Conservation (phyloP, 2,113 vertebrate genomes). For the Anseranas semipalmata region DNA sequence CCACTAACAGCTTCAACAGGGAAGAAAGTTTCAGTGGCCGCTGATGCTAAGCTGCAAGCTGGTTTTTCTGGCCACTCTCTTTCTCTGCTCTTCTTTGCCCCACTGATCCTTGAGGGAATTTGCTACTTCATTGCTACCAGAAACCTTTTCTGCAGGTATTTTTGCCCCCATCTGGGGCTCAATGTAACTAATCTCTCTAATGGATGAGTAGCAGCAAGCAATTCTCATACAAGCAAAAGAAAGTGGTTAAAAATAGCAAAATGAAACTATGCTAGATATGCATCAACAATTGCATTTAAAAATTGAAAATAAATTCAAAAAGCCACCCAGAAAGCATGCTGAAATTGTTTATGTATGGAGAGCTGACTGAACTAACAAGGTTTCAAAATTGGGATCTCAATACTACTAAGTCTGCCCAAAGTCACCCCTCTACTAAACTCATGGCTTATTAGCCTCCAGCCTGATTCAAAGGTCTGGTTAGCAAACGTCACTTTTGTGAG, state of each 20-base stretch:
- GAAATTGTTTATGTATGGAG: background rate
- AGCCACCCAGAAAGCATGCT: slow-evolving; percentile 22
- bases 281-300: background rate
- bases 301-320: background rate
- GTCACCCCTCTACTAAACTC: slow-evolving; percentile 17
- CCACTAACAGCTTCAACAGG: background rate
- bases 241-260: background rate
- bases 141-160: background rate
- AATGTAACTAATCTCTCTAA: background rate
- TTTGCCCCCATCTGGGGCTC: background rate
- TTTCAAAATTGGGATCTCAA: background rate
- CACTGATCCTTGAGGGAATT: background rate
- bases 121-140: background rate
- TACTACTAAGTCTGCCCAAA: slow-evolving; percentile 18
- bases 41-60: fast-evolving
- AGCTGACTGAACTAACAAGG: slow-evolving; percentile 9
- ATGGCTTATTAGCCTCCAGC: slow-evolving; percentile 12
- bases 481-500: slow-evolving; percentile 40
- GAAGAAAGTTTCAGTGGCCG: background rate
- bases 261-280: background rate
- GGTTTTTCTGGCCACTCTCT: background rate
- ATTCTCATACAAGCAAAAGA: background rate
- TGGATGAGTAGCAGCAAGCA: background rate
- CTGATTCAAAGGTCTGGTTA: slow-evolving; percentile 28
- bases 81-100: background rate